Evolutionary conservation across 2,113 vertebrate genomes (phyloP).

Genomic region (Sebastes schlegelii): DNA sequence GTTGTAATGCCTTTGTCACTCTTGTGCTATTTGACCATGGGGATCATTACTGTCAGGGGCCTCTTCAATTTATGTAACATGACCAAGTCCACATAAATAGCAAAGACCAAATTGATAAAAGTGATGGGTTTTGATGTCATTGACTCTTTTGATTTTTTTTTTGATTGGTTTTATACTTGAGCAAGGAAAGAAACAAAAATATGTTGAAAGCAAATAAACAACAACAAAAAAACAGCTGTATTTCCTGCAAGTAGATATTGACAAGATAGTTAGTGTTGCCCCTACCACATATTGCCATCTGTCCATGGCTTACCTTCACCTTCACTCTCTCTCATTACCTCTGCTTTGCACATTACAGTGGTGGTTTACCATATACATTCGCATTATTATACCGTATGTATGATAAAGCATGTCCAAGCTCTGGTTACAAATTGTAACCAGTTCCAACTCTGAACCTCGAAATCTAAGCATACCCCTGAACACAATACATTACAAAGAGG

Average conservation of each 20-base stretch:
- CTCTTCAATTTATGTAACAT: background rate
- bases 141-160: background rate
- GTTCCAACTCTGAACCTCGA: slow-evolving; percentile 11
- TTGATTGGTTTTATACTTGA: background rate
- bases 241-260: background rate
- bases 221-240: background rate
- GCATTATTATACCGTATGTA: background rate
- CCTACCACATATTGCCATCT: background rate
- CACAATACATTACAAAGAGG: slow-evolving; percentile 9
- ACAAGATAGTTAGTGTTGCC: background rate
- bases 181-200: background rate
- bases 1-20: background rate
- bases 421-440: background rate
- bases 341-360: background rate
- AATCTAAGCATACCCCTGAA: background rate
- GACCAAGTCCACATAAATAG: background rate
- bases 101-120: background rate
- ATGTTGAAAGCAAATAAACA: background rate
- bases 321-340: background rate
- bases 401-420: background rate
- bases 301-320: background rate
- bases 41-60: background rate
- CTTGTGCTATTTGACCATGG: background rate
- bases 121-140: too few species aligned
- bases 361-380: background rate